These are phyloP conservation scores for Silurus meridionalis DNA, from an alignment of 2,113 vertebrate species.

Conservation along the genomic window DNA sequence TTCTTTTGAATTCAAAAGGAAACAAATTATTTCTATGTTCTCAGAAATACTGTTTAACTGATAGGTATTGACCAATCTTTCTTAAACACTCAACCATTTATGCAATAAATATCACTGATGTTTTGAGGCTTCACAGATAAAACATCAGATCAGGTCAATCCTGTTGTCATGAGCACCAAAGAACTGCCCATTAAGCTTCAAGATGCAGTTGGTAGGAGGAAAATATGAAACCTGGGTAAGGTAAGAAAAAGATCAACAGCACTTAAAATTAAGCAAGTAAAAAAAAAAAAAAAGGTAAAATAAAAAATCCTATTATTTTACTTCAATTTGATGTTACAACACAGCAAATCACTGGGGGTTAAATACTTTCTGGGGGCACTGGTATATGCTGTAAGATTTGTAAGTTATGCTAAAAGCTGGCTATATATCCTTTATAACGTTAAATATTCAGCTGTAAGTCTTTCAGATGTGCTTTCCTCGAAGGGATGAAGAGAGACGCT, in stretches of 20 bases:
- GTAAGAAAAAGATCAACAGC: background rate
- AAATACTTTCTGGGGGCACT: background rate
- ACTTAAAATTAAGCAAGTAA: background rate
- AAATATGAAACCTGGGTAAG: background rate
- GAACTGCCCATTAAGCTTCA: background rate
- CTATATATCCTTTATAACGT: background rate
- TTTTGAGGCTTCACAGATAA: background rate
- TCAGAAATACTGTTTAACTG: background rate
- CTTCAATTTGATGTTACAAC: background rate
- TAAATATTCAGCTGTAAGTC: background rate
- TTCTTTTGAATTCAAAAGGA: background rate
- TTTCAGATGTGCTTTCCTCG: slow-evolving; percentile 32
- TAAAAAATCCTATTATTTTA: background rate
- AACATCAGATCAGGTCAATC: background rate
- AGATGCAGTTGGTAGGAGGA: background rate
- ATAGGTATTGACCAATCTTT: background rate
- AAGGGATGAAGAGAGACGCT: background rate
- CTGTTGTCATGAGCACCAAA: background rate
- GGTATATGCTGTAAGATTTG: background rate
- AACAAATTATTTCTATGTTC: background rate
- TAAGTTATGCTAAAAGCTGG: background rate
- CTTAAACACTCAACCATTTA: background rate
- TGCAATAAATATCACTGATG: background rate
- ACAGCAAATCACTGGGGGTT: background rate
- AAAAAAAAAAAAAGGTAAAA: no score